These are phyloP conservation scores for Gonatopus flavifemur DNA, from an alignment of 1,140 invertebrate species.

Conservation along the genomic window DNA sequence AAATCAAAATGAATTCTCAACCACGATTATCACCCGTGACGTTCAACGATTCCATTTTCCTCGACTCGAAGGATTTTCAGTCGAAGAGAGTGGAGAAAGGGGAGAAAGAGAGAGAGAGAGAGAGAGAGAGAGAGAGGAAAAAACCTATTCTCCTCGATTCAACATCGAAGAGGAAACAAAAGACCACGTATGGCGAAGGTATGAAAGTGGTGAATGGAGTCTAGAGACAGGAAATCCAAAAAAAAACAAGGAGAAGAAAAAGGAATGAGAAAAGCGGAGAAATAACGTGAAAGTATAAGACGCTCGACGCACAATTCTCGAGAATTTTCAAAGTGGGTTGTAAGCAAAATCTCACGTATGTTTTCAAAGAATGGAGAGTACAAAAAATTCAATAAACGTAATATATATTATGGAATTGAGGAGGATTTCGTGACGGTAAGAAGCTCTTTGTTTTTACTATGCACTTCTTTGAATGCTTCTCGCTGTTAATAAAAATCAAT, in stretches of 20 bases:
- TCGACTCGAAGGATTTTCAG: too few relatives aligned
- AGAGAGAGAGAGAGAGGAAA: neutral
- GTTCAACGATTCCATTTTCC: too few relatives aligned
- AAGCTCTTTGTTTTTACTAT: too few relatives aligned
- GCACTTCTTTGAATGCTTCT: too few relatives aligned
- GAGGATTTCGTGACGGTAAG: neutral
- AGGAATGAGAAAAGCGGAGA: neutral
- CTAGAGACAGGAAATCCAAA: neutral
- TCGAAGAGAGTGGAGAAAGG: neutral
- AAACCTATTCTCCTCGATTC: neutral
- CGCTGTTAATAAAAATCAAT: too few relatives aligned
- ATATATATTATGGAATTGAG: neutral
- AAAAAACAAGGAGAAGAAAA: neutral
- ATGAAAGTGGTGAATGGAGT: too few relatives aligned
- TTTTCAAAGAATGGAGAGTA: neutral
- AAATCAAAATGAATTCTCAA: too few relatives aligned
- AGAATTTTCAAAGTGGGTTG: slow-evolving; percentile 12
- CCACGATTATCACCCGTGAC: too few relatives aligned
- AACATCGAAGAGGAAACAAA: neutral
- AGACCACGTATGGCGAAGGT: neutral
- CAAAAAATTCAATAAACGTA: neutral
- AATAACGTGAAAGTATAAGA: neutral
- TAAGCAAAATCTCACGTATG: slow-evolving; percentile 7
- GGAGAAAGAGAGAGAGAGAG: neutral
- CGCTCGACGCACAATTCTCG: neutral